A percentile compares a stretch with the other conserved stretches of the same genome.
phyloP scores from a whole-genome alignment of 2,888 invertebrate genomes.

The Erebia epiphron region DNA sequence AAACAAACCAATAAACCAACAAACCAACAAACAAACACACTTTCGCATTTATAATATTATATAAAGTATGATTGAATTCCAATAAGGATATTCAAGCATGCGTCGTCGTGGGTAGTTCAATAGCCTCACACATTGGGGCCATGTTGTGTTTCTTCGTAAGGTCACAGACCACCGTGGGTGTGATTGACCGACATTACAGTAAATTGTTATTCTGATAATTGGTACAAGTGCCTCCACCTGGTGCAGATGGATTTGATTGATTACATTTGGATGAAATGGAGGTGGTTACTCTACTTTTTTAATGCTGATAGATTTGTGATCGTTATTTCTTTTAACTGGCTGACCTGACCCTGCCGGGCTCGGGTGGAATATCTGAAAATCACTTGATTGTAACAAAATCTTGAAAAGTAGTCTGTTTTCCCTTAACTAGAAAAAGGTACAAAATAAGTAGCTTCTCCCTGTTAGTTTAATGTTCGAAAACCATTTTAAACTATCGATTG shows the following conservation, averaged over 20 bases:
- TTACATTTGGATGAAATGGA: not conserved
- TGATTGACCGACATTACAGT: slow-evolving; percentile 21
- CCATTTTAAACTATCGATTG: no score
- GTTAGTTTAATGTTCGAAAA: no score
- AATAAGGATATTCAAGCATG: slow-evolving; percentile 13
- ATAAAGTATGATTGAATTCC: no score
- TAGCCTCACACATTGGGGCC: slow-evolving; percentile 15
- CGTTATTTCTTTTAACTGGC: not conserved
- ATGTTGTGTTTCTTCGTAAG: not conserved
- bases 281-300: not conserved
- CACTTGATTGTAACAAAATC: no score
- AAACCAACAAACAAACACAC: no score
- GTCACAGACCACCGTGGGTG: slow-evolving; percentile 14
- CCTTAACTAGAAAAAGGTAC: no score
- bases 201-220: slow-evolving; percentile 12
- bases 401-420: no score
- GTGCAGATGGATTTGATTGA: not conserved
- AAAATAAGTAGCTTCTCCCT: no score
- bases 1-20: no score
- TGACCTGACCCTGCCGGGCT: no score
- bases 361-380: no score
- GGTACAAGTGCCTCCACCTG: not conserved
- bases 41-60: no score
- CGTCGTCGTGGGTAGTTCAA: slow-evolving; percentile 21
- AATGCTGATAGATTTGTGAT: not conserved